These are phyloP conservation scores for Epizoanthus stellaris DNA, from an alignment of 92 coral and sea anemone species.

Conservation along the genomic window DNA sequence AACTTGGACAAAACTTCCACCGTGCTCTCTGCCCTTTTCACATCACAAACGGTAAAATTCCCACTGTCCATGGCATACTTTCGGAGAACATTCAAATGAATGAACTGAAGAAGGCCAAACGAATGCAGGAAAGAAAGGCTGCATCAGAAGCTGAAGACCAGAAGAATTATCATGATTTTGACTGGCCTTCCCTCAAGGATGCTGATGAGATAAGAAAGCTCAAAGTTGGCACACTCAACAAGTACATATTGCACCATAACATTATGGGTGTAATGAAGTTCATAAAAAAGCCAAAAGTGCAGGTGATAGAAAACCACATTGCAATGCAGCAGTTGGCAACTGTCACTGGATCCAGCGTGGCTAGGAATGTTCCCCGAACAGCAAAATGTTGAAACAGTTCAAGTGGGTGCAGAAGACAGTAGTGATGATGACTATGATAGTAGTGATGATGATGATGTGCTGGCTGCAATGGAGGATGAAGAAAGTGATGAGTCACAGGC, in stretches of 20 bases:
- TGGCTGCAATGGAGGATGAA: background rate
- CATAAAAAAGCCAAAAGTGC: no score
- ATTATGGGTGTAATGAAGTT: background rate
- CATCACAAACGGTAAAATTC: background rate
- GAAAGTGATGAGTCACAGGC: background rate
- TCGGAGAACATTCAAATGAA: constrained; percentile 36
- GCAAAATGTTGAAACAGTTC: background rate
- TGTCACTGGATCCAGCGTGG: background rate
- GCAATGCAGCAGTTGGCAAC: no score
- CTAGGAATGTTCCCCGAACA: background rate
- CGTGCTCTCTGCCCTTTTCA: background rate
- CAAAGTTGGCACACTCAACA: constrained; percentile 16
- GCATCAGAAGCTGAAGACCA: constrained; percentile 37
- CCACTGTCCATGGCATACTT: background rate
- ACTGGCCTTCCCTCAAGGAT: constrained; percentile 42
- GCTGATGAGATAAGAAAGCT: constrained; percentile 25
- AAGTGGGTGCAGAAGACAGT: background rate
- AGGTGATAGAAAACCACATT: no score
- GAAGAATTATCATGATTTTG: constrained; percentile 29
- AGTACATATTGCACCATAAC: background rate
- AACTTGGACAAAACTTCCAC: background rate
- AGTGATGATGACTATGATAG: background rate
- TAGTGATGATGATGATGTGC: background rate
- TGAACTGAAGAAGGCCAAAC: constrained; percentile 18
- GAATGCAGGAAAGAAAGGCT: constrained; percentile 40